Conservation (phyloP, 2,113 vertebrate genomes). For the Oophaga pumilio region DNA sequence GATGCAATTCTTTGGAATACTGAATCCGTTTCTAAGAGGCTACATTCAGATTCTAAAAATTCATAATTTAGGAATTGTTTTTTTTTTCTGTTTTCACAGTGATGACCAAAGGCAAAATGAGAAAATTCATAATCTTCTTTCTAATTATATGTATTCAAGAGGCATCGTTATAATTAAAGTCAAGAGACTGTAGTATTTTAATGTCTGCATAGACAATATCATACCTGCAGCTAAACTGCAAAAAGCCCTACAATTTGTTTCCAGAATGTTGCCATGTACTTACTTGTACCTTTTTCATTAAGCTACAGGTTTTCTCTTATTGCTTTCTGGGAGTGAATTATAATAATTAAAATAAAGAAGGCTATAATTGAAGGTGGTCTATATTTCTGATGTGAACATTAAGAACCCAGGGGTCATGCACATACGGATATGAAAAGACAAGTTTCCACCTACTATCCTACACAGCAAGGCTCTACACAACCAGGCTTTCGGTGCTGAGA, state of each 20-base stretch:
- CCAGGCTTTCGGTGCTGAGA: background rate
- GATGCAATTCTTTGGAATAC: background rate
- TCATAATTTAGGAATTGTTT: background rate
- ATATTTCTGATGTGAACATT: background rate
- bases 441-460: background rate
- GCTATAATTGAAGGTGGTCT: background rate
- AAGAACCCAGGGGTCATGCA: background rate
- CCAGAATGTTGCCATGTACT: background rate
- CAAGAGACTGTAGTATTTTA: background rate
- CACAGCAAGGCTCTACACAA: background rate
- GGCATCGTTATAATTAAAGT: background rate
- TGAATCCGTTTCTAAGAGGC: background rate
- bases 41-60: background rate
- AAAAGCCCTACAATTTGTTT: background rate
- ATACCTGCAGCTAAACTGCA: background rate
- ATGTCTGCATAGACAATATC: background rate
- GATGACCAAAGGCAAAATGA: background rate
- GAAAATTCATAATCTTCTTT: background rate
- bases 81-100: background rate
- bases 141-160: background rate
- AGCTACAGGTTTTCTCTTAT: background rate
- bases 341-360: background rate
- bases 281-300: background rate
- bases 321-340: background rate
- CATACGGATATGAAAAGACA: background rate